A percentile compares a stretch with the other conserved stretches of the same genome.
phyloP scores from a whole-genome alignment of 2,888 invertebrate genomes.

The Melinaea menophilus region DNA sequence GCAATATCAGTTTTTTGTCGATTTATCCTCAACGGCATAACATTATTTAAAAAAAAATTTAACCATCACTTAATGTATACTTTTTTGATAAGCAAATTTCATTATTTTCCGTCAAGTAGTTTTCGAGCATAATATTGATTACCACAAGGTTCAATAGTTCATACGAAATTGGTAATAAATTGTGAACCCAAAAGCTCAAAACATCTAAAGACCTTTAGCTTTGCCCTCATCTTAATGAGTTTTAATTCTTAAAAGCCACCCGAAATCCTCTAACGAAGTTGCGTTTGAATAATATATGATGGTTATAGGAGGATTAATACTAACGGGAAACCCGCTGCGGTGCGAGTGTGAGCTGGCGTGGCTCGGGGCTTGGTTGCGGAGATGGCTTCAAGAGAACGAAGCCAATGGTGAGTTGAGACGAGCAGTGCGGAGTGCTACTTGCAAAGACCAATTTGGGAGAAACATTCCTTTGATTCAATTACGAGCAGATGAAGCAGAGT shows the following conservation, averaged over 20 bases:
- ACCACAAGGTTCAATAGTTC: too few species aligned
- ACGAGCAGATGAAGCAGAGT: slow-evolving; percentile 87
- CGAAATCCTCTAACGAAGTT: slow-evolving; percentile 31
- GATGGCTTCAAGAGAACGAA: slow-evolving; percentile 91
- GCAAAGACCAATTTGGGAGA: slow-evolving; percentile 81
- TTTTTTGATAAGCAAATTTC: too few species aligned
- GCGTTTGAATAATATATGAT: slow-evolving; percentile 31
- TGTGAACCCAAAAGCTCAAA: slow-evolving; percentile 24
- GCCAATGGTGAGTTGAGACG: slow-evolving; percentile 60
- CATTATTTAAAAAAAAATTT: too few species aligned
- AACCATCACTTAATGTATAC: too few species aligned
- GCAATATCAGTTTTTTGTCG: too few species aligned
- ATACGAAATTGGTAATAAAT: too few species aligned
- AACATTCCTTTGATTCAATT: slow-evolving; percentile 84
- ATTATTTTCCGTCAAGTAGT: too few species aligned
- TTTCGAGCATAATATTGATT: too few species aligned
- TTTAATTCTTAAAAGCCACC: slow-evolving; percentile 63
- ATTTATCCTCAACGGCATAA: too few species aligned
- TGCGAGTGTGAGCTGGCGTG: slow-evolving; percentile 94
- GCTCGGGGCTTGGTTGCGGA: slow-evolving; percentile 92
- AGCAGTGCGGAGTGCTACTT: slow-evolving; percentile 82
- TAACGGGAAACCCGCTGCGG: slow-evolving; percentile 89
- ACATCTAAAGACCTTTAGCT: slow-evolving; percentile 57
- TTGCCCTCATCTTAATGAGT: slow-evolving; percentile 57
- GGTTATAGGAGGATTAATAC: slow-evolving; percentile 85